phyloP scores from a whole-genome alignment of 2,113 vertebrate genomes.

The Phyllostomus discolor region DNA sequence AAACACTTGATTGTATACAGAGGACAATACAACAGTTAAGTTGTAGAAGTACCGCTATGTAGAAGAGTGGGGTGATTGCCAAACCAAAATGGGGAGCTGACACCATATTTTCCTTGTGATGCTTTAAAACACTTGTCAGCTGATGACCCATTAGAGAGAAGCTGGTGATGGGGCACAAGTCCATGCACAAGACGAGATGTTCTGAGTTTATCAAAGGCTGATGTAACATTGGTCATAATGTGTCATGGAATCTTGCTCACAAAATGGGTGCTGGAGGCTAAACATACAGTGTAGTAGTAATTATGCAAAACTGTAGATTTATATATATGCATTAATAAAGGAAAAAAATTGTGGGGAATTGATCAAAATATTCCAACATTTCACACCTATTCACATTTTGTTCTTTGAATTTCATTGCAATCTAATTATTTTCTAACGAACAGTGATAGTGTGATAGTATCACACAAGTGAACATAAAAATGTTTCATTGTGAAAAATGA shows the following conservation, averaged over 20 bases:
- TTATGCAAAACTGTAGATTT: background rate
- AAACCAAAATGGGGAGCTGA: background rate
- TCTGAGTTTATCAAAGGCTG: background rate
- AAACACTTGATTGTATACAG: background rate
- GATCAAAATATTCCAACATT: background rate
- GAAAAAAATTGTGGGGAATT: background rate
- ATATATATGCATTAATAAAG: background rate
- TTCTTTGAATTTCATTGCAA: background rate
- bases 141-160: background rate
- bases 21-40: background rate
- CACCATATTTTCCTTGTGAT: background rate
- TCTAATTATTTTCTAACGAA: background rate
- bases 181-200: no score
- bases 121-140: background rate
- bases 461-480: background rate
- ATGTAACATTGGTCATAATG: background rate
- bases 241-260: background rate
- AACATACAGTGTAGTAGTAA: background rate
- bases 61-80: no score
- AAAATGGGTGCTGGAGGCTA: background rate
- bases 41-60: background rate
- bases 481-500: background rate
- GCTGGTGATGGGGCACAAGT: no score
- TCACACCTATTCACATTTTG: background rate
- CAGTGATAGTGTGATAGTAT: background rate